Evolutionary conservation across 2,888 invertebrate genomes (phyloP), one percentile per base, ranked within the genome.

Genomic region (Polydrusus tereticollis): DNA sequence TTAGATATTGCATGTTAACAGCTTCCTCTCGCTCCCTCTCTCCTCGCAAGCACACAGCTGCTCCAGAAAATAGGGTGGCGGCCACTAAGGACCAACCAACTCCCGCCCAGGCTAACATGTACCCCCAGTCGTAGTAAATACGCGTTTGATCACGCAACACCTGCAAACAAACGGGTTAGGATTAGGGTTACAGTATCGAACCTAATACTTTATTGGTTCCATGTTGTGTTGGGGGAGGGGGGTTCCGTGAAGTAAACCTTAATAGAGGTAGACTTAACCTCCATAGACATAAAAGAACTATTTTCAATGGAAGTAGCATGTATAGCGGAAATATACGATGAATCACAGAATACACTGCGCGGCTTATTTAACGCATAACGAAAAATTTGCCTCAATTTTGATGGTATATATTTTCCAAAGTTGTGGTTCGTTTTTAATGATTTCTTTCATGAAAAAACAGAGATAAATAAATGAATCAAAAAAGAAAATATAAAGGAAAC

Each of bases 21-120:
- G 96, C 95, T 88, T 97, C 96, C 87, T 97, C 97, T 86, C 94
- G 91, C 88, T 96, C 96, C 85, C 95, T 91, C 88, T 97, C 97
- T 86, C 94, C 95, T 86, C 95, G 91, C 86, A 97, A 92, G 88
- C 97, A 97, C 88, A 96, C 94, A 85, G 97, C 96, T 83, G 96
- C 95, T 85, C 95, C 95, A 83, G 95, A 94, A 87, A 97, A 93
- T 87, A 97, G 90, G 86, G 97, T 93, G 88, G 96, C 95, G 82
- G 96, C 93, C 86, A 97, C 88, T 85, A 97, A 90, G 83, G 95
- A 92, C 88, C 95, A 93, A 82, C 93, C 96, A 85, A 97, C 96
- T 87, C 97, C 97, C 87, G 96, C 94, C 97, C 97, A 98, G 86
- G 97, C 95, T 85, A 96, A 92, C 89, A 96, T 93, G 90, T 97